These are phyloP conservation scores for Hirtodrosophila confusa DNA, from an alignment of 2,888 invertebrate species.

Conservation along the genomic window DNA sequence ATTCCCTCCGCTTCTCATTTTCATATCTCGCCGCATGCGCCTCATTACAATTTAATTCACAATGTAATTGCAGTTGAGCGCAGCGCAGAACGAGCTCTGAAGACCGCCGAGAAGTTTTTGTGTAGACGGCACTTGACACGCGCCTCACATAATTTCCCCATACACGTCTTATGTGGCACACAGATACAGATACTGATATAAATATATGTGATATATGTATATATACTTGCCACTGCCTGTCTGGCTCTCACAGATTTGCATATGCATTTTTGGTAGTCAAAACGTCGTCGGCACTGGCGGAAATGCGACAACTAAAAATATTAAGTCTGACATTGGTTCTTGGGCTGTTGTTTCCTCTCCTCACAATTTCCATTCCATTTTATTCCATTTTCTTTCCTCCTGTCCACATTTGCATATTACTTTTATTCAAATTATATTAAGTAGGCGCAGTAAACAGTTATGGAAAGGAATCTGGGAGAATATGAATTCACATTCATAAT, in stretches of 20 bases:
- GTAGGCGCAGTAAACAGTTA: conserved; percentile 56
- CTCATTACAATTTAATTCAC: conserved; percentile 82
- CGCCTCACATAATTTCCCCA: conserved; percentile 69
- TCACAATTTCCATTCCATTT: conserved; percentile 6
- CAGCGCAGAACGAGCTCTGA: conserved; percentile 6
- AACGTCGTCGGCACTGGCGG: conserved; percentile 45
- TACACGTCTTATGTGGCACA: conserved; percentile 28
- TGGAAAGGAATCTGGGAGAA: conserved; percentile 48
- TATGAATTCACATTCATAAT: conserved; percentile 56
- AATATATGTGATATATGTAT: too few species aligned
- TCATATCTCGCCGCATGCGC: conserved; percentile 73
- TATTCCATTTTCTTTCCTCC: background rate
- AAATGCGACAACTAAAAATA: conserved; percentile 74
- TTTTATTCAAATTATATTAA: conserved; percentile 72
- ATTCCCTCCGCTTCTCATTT: conserved; percentile 49
- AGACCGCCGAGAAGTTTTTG: conserved; percentile 45
- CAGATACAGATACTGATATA: conserved; percentile 25
- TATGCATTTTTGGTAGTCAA: conserved; percentile 75
- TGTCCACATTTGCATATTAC: conserved; percentile 60
- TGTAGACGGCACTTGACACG: conserved; percentile 76
- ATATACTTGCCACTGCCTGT: too few species aligned
- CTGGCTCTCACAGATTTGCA: conserved; percentile 42
- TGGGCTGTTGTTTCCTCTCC: conserved; percentile 34
- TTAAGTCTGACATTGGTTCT: conserved; percentile 52
- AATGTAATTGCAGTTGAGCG: conserved; percentile 75